Base-by-base conservation (phyloP, 2,888 invertebrate genomes). In the Rugalucina vietnamica region DNA sequence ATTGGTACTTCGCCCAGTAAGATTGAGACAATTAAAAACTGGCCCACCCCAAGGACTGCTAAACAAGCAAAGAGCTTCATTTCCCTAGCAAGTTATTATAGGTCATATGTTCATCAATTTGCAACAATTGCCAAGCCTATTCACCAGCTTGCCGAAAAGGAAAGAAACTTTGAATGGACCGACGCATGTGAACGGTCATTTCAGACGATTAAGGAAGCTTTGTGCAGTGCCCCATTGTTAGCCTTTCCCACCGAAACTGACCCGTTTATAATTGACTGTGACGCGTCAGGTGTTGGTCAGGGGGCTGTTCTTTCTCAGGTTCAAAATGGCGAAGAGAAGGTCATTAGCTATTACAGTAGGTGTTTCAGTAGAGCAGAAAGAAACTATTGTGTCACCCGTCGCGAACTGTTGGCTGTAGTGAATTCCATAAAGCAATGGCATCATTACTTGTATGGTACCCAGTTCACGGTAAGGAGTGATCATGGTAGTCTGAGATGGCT, bases 41-140 rank as follows among this genome's bases (percentile, higher is more conserved):
- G 81, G 87, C 80, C 82, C n/a, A 73, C 39, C 24, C 85, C 87
- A 0, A 72, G 39, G 65, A 80, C 32, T 70, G 79, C 73, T n/a
- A 79, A 80, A 32, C 70, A 80, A 75, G 73, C 81, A 14, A 57
- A 77, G 60, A 81, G 79, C 37, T 85, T 87, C 54, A 36, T n/a
- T n/a, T 81, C 76, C n/a, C 71, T 81, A 18, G 79, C 74, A 27
- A 77, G 79, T 36, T 88, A 85, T 50, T 85, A 86, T 24, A 76
- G 86, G 36, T n/a, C 60, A 21, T 88, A 76, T 70, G 79, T 87
- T 1, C 60, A 50, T 27, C 50, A 49, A n/a, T 82, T 86, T 79
- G 74, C 81, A 14, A 12, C 39, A 21, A 54, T 72, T 36, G 83
- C 79, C 3, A 77, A 74, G 29, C 81, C 83, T 4, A n/a, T 87